Evolutionary conservation across 1,140 invertebrate species (phyloP).

Genomic region (Caerostris extrusa): DNA sequence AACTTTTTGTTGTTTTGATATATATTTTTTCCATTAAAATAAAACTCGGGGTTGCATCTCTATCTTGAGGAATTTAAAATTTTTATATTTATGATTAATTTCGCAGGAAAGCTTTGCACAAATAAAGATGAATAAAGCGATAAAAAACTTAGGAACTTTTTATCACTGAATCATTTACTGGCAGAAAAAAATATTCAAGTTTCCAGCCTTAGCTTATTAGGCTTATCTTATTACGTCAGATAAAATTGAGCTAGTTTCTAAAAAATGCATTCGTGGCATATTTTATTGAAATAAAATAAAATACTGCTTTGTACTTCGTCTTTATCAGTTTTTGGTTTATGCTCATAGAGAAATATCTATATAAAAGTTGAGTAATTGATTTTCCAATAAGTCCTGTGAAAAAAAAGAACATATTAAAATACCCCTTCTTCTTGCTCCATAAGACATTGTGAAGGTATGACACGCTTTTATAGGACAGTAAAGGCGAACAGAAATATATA

Average conservation of each 20-base stretch:
- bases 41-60: no score
- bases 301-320: background rate
- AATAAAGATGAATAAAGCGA: background rate
- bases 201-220: background rate
- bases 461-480: background rate
- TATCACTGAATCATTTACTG: background rate
- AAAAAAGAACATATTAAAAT: slow-evolving; percentile 22
- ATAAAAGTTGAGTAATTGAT: background rate
- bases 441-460: background rate
- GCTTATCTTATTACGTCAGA: no score
- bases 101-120: no score
- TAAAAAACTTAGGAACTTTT: background rate
- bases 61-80: no score
- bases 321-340: background rate
- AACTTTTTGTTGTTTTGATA: no score
- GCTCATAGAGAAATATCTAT: background rate
- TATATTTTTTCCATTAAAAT: no score
- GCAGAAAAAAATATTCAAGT: background rate
- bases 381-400: background rate
- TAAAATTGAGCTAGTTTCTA: background rate
- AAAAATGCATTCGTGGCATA: background rate
- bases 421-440: background rate
- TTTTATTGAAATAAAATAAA: background rate
- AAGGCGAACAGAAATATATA: background rate
- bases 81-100: no score